Evolutionary conservation across 2,888 invertebrate species (phyloP).

Genomic region (Eupithecia dodoneata): DNA sequence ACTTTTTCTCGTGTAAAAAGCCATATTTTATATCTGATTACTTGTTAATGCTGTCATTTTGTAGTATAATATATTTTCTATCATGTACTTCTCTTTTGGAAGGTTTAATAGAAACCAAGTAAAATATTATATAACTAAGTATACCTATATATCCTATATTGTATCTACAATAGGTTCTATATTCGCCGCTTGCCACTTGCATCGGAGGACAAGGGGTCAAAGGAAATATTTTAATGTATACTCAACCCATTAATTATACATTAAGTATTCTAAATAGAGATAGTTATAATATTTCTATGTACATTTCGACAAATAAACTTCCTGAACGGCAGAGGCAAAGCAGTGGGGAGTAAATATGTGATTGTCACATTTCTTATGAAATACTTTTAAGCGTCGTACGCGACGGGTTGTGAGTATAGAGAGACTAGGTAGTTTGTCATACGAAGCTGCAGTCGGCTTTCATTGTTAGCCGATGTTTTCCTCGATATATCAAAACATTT

Average conservation of each 20-base stretch:
- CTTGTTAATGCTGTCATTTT: not conserved
- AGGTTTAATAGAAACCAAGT: slow-evolving; percentile 4
- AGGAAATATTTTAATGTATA: too few relatives aligned
- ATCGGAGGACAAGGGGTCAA: not conserved
- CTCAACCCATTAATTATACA: not conserved
- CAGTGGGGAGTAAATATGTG: slow-evolving; percentile 57
- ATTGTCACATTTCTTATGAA: slow-evolving; percentile 76
- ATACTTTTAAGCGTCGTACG: slow-evolving; percentile 63
- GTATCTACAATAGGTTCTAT: not conserved
- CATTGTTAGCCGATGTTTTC: slow-evolving; percentile 42
- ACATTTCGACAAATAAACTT: not conserved
- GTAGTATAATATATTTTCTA: slow-evolving; percentile 5
- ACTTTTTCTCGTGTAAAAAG: not conserved
- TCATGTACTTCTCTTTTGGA: slow-evolving; percentile 6
- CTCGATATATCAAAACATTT: slow-evolving; percentile 24
- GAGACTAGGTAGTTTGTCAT: slow-evolving; percentile 48
- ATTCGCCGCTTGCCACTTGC: not conserved
- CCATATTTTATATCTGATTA: not conserved
- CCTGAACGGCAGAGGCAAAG: slow-evolving; percentile 34
- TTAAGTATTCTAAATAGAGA: not conserved
- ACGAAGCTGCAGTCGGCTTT: slow-evolving; percentile 63
- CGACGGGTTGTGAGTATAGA: slow-evolving; percentile 68
- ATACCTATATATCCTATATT: not conserved
- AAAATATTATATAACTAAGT: not conserved
- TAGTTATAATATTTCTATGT: not conserved